Evolutionary conservation across 2,888 invertebrate genomes (phyloP), one percentile per base, ranked within the genome.

Genomic region (Thecophora atra): DNA sequence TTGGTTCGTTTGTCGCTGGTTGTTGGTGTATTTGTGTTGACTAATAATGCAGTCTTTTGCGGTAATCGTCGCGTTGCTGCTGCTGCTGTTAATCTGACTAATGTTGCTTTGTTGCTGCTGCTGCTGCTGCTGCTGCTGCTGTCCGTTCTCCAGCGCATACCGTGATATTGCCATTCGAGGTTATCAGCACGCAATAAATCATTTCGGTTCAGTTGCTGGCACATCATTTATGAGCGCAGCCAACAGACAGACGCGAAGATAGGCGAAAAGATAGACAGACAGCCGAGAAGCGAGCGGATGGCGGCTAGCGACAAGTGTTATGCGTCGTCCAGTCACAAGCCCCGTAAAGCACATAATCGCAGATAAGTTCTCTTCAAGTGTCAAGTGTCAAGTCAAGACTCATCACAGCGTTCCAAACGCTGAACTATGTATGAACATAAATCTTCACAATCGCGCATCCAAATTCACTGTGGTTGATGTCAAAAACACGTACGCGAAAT

Each of bases 151-250:
- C 28, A 4, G 42, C 24, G 42, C 30, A 37, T 64, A 26, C 15
- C 13, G 17, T 52, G 47, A 71, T 73, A 52, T 64, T 52, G 69
- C 64, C 65, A 67, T 64, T 70, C 58, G 68, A 70, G 74, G 74
- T 74, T 74, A 74, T 74, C 74, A 70, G 56, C 63, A 68, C 67
- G 67, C 56, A 65, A 74, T 74, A 72, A 74, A 74, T 74, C 74
- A 74, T 63, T 72, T 67, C 62, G 70, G 67, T 67, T 70, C 69
- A 58, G 5, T 58, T 28, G 72, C 69, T 72, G 74, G 67, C 74
- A 74, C 70, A 52, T 58, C 54, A 63, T 63, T 51, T 54, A 56
- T 37, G 51, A n/a, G 37, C 4, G 24, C 60, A 28, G 58, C 24
- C 26, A 15, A 28, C 65, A n/a, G 21, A 26, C 51, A 62, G n/a